Evolutionary conservation across 2,113 vertebrate species (phyloP).

Genomic region (Brachionichthys hirsutus): DNA sequence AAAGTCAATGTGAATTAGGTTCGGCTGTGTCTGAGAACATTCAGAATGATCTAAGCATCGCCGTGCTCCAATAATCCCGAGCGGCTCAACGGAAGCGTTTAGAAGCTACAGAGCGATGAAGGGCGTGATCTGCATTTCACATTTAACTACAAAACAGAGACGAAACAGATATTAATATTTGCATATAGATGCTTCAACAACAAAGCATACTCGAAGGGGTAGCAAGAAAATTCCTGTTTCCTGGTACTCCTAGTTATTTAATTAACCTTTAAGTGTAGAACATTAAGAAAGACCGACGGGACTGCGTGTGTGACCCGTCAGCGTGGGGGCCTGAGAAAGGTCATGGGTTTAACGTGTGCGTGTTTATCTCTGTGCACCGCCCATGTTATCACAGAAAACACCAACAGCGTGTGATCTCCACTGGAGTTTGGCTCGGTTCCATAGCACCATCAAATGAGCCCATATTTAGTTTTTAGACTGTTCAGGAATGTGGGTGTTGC

Average conservation of each 20-base stretch:
- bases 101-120: no score
- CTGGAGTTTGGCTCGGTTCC: no score
- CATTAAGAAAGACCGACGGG: not conserved
- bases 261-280: not conserved
- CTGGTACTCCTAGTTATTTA: slow-evolving; percentile 1
- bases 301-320: not conserved
- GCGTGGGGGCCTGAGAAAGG: not conserved
- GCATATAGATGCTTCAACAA: not conserved
- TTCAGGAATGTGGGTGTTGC: not conserved
- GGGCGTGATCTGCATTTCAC: no score
- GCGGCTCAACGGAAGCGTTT: no score
- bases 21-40: no score
- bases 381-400: not conserved
- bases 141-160: not conserved
- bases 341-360: not conserved
- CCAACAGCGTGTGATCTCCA: no score
- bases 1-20: no score
- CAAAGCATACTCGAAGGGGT: not conserved
- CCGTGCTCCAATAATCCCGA: no score
- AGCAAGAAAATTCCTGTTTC: not conserved
- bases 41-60: no score
- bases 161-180: not conserved
- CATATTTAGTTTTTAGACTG: slow-evolving; percentile 12
- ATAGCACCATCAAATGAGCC: slow-evolving; percentile 19
- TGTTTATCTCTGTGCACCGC: not conserved